These are phyloP conservation scores for Dendrocopos noguchii DNA, from an alignment of 2,113 vertebrate genomes.

Conservation along the genomic window DNA sequence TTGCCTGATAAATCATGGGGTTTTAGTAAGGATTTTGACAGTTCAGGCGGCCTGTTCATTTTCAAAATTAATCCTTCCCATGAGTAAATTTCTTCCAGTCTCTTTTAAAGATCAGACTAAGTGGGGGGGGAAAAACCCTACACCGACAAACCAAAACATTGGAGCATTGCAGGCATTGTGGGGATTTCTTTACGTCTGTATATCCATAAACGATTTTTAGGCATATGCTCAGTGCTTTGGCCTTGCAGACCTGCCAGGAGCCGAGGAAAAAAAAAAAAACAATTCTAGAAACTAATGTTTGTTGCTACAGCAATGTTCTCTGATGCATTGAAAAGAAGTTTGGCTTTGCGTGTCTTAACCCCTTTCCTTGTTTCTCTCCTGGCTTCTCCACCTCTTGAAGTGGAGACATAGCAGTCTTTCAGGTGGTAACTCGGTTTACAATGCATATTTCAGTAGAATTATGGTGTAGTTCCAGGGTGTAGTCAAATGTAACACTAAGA, in stretches of 20 bases:
- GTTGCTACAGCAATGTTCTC: background rate
- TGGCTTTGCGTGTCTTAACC: background rate
- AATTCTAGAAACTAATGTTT: background rate
- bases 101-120: background rate
- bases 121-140: background rate
- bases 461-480: background rate
- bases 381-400: background rate
- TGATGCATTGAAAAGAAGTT: background rate
- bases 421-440: background rate
- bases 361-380: background rate
- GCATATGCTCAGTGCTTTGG: background rate
- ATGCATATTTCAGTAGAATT: background rate
- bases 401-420: background rate
- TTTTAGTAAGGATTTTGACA: background rate
- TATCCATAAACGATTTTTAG: background rate
- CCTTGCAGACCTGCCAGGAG: conserved; percentile 1
- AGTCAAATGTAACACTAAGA: background rate
- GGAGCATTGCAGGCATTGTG: background rate
- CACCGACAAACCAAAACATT: background rate
- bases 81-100: background rate
- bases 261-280: background rate
- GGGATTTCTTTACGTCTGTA: background rate
- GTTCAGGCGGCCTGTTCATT: background rate
- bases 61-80: background rate
- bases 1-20: background rate